Evolutionary conservation across 2,888 invertebrate genomes (phyloP), one percentile per base, ranked within the genome.

Genomic region (Sinhomidia bicolor): DNA sequence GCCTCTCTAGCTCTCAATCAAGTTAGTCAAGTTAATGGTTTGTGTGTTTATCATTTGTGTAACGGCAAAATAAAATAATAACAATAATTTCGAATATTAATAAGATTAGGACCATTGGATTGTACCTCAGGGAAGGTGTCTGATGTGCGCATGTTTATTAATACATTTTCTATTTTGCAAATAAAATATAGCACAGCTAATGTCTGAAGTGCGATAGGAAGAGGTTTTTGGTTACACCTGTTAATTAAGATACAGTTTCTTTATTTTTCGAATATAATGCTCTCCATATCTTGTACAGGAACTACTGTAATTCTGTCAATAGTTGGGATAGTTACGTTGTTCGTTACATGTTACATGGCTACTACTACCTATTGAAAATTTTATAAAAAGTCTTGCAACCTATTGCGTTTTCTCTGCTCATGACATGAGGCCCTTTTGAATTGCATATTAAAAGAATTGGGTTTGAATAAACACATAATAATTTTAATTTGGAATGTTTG

Each of bases 201-300:
- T 65, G 29, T 60, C 32, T 65, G 32, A 65, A 78, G 12, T 78
- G 78, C 78, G 78, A 78, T 78, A 32, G 78, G 78, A 78, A 78
- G 54, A 54, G 78, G 78, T 78, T 78, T 78, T 71, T 71, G 71
- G 71, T 71, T 71, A 20, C 44, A 4, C 9, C 32, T 65, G n/a
- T 29, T 32, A 65, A n/a, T 65, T 12, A n/a, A 32, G 65, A n/a
- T 6, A 65, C n/a, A 51, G 6, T 57, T 57, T 57, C 17, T 7
- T 57, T 17, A 5, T 6, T 20, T 60, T 60, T 3, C 23, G n/a
- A n/a, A n/a, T n/a, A n/a, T 10, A 9, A 44, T 44, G 9, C 9
- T 44, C 44, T 44, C 1, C 1, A 1, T 44, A 12, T 1, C 44
- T 44, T 44, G 3, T 44, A 44, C 44, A 44, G 44, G 44, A 44